phyloP scores from a whole-genome alignment of 1,140 invertebrate genomes.

The Neotoxoptera formosana region DNA sequence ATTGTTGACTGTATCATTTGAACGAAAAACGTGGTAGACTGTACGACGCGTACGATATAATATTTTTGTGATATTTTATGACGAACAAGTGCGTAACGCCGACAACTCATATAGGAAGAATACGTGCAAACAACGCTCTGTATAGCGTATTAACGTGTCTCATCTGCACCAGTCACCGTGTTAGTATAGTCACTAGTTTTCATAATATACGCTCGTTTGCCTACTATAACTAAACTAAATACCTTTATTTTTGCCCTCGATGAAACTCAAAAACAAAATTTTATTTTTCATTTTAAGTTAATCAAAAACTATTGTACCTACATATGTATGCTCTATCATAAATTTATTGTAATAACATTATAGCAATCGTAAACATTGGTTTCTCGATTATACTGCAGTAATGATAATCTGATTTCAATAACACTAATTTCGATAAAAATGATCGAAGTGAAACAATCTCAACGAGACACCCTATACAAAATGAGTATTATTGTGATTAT shows the following conservation, averaged over 20 bases:
- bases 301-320: background rate
- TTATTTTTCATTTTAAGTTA: background rate
- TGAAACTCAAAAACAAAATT: background rate
- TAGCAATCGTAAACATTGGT: too few relatives aligned
- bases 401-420: background rate
- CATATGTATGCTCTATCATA: background rate
- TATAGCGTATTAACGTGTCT: background rate
- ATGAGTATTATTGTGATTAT: background rate
- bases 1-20: background rate
- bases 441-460: background rate
- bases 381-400: background rate
- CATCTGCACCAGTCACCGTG: too few relatives aligned
- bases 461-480: background rate
- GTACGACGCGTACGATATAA: background rate
- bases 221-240: background rate
- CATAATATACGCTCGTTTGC: background rate
- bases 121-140: background rate
- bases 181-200: too few relatives aligned
- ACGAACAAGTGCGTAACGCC: background rate
- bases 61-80: background rate
- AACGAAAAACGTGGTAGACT: background rate
- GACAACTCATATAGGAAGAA: background rate
- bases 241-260: background rate
- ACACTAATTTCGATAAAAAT: background rate
- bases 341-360: background rate